Base-by-base conservation (phyloP, 2,113 vertebrate genomes). In the Speoplatyrhinus poulsoni region DNA sequence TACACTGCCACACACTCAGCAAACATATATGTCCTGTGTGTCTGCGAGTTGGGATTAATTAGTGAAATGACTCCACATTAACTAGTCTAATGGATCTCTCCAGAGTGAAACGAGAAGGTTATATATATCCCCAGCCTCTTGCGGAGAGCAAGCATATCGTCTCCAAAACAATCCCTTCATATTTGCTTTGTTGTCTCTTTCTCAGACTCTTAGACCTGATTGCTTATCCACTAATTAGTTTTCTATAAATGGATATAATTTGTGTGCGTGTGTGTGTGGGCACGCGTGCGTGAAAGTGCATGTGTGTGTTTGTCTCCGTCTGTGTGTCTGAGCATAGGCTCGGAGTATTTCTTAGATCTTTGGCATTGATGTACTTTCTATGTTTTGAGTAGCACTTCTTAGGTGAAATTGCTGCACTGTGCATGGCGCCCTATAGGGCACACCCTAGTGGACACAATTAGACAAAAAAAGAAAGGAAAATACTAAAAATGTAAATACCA, bases 171-270 rank as follows among this genome's bases (percentile, higher is more conserved):
- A 71, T 66, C 62, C 15, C 69, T 75, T 67, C 61, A 69, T 66
- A 61, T 75, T 60, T 41, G 53, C 59, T 59, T 11, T 54, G 19
- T 58, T 41, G 48, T 33, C 65, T 65, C 58, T 36, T 74, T 57
- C 62, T 85, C 60, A 15, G 26, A 5, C 15, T 19, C 66, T 41
- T 65, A 60, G 69, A 76, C 60, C 72, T 84, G 75, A 80, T 83
- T 82, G 82, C 81, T 81, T 88, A 82, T 82, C 81, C 87, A 61
- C 68, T 89, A 82, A 87, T 89, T 87, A 71, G 67, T 72, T 80
- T 80, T 71, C 79, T 78, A 75, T 78, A 82, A 84, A 71, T 65
- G 70, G 80, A 76, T 81, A 50, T 62, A 75, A 72, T 53, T 66
- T 70, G 70, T 19, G 59, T 11, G 17, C 46, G 56, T 47, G 50